Conservation (phyloP, 1,140 invertebrate genomes). For the Saxidomus purpurata region DNA sequence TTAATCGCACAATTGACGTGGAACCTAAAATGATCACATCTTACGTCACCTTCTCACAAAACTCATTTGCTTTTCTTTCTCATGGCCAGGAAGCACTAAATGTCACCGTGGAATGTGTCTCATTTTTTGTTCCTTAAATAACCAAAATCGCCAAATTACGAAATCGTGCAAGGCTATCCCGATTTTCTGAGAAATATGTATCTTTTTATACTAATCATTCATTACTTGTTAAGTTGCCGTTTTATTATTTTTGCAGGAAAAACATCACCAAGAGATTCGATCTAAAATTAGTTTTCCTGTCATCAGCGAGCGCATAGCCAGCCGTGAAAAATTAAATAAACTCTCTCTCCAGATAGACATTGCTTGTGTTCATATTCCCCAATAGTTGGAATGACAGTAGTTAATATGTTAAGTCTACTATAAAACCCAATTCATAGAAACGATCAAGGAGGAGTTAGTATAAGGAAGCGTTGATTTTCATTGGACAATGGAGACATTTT, state of each 20-base stretch:
- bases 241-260: background rate
- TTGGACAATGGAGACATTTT: background rate
- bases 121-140: too few species aligned
- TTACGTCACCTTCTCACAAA: too few species aligned
- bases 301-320: background rate
- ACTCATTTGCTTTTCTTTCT: too few species aligned
- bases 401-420: background rate
- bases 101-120: too few species aligned
- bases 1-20: too few species aligned
- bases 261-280: background rate
- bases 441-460: conserved; percentile 27
- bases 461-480: background rate
- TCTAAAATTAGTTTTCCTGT: background rate
- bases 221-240: background rate
- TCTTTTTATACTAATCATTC: background rate
- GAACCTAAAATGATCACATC: too few species aligned
- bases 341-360: background rate
- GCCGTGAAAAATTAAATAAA: background rate
- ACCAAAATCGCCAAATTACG: background rate
- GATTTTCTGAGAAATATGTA: background rate
- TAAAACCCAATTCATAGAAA: background rate
- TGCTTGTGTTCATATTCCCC: background rate
- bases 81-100: too few species aligned
- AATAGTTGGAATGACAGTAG: background rate
- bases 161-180: background rate